Base-by-base conservation (phyloP, 30 jellyfish, hydroid and myxozoan species). In the Turritopsis dohrnii region DNA sequence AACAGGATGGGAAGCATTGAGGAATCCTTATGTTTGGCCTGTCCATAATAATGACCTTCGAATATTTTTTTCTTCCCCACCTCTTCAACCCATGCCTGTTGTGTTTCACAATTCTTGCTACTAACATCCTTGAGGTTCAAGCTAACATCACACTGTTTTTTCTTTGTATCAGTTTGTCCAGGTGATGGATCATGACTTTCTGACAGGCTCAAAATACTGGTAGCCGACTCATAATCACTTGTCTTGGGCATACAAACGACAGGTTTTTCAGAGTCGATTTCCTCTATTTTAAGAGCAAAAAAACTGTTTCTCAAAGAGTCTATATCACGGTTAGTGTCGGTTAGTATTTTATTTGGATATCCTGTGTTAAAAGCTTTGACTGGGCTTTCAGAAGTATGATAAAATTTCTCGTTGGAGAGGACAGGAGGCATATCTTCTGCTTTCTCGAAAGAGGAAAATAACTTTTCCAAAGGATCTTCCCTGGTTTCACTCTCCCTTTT, bases 11-110 rank as follows among this genome's bases (percentile, higher is more conserved):
- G 95, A 41, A 92, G 92, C 83, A 88, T 52, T 21, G 96, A 84
- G 0, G 92, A 95, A 75, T 92, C 98, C 29, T 83, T 92, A 54
- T 92, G 98, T 66, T 65, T 87, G 8, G 96, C 96, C 71, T 87
- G 96, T 18, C 98, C 96, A 72, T 84, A 87, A 72, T 83, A 92
- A 31, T 83, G 89, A 28, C 98, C 98, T 80, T 88, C 95, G 53
- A 27, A 81, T 0, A 92, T 84, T 84, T 74, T 84, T 21, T 30
- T n/a, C 53, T 80, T 0, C 22, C 77, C 31, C 5, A 5, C 60
- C 5, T 41, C 60, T 69, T 69, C 77, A 27, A 8, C 17, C 77
- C 77, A 69, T n/a, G 77, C 77, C 8, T 7, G 17, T 27, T 69
- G 28, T 17, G 31, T 8, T 69, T 69, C 77, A 69, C 30, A 27